Evolutionary conservation across 2,888 invertebrate species (phyloP).

Genomic region (Archaeoteleia sp.): DNA sequence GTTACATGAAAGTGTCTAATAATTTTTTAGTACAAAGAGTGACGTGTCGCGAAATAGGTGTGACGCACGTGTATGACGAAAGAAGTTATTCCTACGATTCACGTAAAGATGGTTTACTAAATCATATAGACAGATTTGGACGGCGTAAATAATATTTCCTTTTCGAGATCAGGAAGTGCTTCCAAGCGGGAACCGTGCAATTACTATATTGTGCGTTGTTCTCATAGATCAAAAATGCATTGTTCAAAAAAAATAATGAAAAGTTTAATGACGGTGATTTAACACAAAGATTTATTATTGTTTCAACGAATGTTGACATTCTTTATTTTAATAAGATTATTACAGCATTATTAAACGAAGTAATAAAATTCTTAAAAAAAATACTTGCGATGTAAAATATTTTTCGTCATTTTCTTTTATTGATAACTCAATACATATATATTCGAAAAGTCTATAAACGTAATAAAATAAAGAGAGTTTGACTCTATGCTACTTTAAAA

Average conservation of each 20-base stretch:
- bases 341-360: too few relatives aligned
- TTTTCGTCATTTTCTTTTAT: too few relatives aligned
- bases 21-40: slow-evolving; percentile 4
- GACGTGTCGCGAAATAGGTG: slow-evolving; percentile 5
- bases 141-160: slow-evolving; percentile 12
- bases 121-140: slow-evolving; percentile 9
- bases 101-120: slow-evolving; percentile 15
- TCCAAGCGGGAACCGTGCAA: slow-evolving; percentile 2
- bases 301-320: background rate
- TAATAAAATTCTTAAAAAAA: too few relatives aligned
- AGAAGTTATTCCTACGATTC: slow-evolving; percentile 8
- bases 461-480: slow-evolving; percentile 4
- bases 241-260: slow-evolving; percentile 17
- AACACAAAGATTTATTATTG: slow-evolving; percentile 8
- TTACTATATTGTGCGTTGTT: background rate
- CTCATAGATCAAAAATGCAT: slow-evolving; percentile 9
- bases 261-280: slow-evolving; percentile 15
- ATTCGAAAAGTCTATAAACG: background rate
- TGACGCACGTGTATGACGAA: slow-evolving; percentile 18
- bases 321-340: too few relatives aligned
- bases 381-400: too few relatives aligned
- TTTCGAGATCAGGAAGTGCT: slow-evolving; percentile 14
- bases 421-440: too few relatives aligned
- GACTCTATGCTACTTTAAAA: background rate
- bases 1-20: slow-evolving; percentile 9